A percentile compares a stretch with the other conserved stretches of the same genome.
Evolutionary conservation across 1,140 invertebrate genomes (phyloP).

Genomic region (Pseudoatta argentina): DNA sequence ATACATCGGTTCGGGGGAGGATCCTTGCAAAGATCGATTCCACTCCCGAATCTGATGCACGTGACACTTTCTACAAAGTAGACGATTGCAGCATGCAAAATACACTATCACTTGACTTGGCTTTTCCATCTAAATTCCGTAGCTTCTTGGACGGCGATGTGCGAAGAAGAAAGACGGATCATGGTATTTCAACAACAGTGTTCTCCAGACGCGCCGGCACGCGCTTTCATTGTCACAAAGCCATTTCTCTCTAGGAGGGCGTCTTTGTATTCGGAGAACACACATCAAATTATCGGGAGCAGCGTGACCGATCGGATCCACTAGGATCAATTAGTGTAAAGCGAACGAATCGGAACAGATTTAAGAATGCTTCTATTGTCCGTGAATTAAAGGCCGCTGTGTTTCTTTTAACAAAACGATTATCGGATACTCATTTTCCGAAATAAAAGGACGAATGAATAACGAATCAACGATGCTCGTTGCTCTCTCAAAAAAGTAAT

Average conservation of each 20-base stretch:
- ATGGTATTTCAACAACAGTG: slow-evolving; percentile 42
- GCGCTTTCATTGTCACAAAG: slow-evolving; percentile 47
- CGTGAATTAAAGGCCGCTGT: neutral
- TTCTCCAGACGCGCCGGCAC: slow-evolving; percentile 19
- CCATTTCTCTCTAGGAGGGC: slow-evolving; percentile 25
- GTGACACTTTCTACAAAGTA: slow-evolving; percentile 16
- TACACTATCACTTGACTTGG: slow-evolving; percentile 52
- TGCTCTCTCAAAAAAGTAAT: neutral
- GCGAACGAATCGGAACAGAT: neutral
- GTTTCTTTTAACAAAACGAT: neutral
- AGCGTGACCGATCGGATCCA: slow-evolving; percentile 42
- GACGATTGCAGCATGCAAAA: slow-evolving; percentile 46
- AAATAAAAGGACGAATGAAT: neutral
- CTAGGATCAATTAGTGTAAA: slow-evolving; percentile 43
- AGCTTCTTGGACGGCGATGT: slow-evolving; percentile 33
- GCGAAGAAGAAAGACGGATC: slow-evolving; percentile 56
- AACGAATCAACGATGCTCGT: slow-evolving; percentile 7
- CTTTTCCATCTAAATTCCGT: slow-evolving; percentile 59
- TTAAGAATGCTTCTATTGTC: neutral
- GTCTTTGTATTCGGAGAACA: slow-evolving; percentile 58
- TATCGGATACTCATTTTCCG: slow-evolving; percentile 27
- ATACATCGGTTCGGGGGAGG: neutral
- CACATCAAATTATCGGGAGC: slow-evolving; percentile 47
- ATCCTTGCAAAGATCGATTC: slow-evolving; percentile 13
- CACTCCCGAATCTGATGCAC: slow-evolving; percentile 33